These are phyloP conservation scores for Lophochroa leadbeateri DNA, from an alignment of 2,113 vertebrate genomes.

Conservation along the genomic window DNA sequence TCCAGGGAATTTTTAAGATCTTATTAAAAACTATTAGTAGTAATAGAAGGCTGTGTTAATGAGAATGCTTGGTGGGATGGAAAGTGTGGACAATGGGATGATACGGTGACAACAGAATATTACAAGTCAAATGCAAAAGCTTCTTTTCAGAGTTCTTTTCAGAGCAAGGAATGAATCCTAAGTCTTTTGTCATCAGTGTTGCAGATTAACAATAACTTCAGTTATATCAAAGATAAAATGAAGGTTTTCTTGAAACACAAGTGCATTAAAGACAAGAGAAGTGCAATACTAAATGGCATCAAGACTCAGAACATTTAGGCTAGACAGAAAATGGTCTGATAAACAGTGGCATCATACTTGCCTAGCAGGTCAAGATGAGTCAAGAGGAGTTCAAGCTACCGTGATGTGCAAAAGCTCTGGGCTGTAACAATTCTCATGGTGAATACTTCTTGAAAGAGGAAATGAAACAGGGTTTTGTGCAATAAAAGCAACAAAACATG, in stretches of 20 bases:
- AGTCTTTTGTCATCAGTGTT: conserved; percentile 2
- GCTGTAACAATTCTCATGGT: conserved; percentile 49
- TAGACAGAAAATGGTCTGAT: neutral
- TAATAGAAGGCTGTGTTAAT: neutral
- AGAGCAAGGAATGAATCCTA: neutral
- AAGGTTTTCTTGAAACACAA: conserved; percentile 55
- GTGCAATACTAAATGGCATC: conserved; percentile 56
- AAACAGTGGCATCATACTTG: neutral
- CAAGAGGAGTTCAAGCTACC: conserved; percentile 13
- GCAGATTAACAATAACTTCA: conserved; percentile 17
- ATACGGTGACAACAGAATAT: neutral
- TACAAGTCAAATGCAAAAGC: neutral
- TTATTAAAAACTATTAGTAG: neutral
- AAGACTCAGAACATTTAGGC: neutral
- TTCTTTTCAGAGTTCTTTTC: neutral
- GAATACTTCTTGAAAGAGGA: conserved; percentile 64
- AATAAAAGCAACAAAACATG: conserved; percentile 54
- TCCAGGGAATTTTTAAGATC: conserved; percentile 57
- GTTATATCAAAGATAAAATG: conserved; percentile 5
- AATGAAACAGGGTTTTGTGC: conserved; percentile 46
- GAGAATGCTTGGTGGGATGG: neutral
- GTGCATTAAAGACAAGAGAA: conserved; percentile 68
- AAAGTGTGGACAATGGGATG: neutral
- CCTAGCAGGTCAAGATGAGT: neutral
- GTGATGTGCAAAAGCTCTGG: conserved; percentile 4